Base-by-base conservation (phyloP, 2,797 vertebrate species). In the Acanthiza pusilla region DNA sequence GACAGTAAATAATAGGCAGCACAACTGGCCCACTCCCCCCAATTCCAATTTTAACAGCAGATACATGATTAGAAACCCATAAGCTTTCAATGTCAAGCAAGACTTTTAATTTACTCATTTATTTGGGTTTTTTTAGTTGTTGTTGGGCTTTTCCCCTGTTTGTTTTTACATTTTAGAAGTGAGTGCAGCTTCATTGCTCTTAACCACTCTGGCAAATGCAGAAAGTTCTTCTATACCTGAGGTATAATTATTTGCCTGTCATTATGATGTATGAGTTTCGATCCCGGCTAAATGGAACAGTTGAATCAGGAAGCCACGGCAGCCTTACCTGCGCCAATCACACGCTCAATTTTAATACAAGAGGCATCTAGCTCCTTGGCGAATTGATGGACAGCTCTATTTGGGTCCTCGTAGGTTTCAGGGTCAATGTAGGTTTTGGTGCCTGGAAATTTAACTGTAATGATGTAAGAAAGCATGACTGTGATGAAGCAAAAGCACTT, bases 391-490 rank as follows among this genome's bases (percentile, higher is more conserved):
- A 99, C 99, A 97, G 99, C 99, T 98, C 99, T 98, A 98, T 99
- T 99, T 66, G 99, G 99, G 98, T 99, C 99, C 97, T 99, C 99
- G 78, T 99, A 99, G 97, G 99, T 99, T 98, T 99, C 99, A 88
- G 99, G 99, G 98, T 99, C 99, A 97, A 99, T 99, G 99, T 99
- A 99, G 96, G 99, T 99, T 99, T 99, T 99, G 98, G 99, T 99
- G 98, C 99, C 99, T 99, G 99, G 99, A 99, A 99, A 99, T 99
- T 99, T 99, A 98, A 99, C 99, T 99, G 99, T 98, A 99, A 98
- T 99, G 98, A 98, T 98, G 98, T 99, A 99, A 99, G 98, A 99
- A 99, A 99, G 98, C 99, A 99, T 98, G 98, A 99, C 98, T 98
- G 98, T 98, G 98, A 98, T 98, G 98, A 98, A 98, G 98, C 98